Evolutionary conservation across 1,140 invertebrate species (phyloP), one percentile per base, ranked within the genome.

Genomic region (Panagrolaimus sp.): DNA sequence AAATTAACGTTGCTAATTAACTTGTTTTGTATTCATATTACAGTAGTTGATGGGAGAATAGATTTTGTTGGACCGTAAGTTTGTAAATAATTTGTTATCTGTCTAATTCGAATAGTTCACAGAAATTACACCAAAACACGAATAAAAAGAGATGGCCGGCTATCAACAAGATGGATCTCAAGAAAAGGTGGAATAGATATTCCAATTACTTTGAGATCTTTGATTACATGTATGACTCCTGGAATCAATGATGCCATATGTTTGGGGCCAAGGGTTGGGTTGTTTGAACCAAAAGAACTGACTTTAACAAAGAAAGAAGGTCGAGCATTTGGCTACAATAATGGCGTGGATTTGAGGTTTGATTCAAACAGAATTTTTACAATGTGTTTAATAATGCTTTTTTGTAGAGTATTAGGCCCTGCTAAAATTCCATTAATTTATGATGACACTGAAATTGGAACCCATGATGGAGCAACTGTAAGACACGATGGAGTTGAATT

Each of bases 311-410:
- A 63, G 62, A 63, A 63, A 16, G 38, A 63, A 16, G 62, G 62
- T 14, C 16, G 16, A 16, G 9, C 42, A 38, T 63, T 42, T 63
- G 38, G 62, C 14, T 63, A 63, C 16, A 63, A 43, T 31, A 63
- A 63, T 31, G 62, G 62, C 4, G 62, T 63, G 31, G 62, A 63
- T 63, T 27, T 63, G 16, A 63, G 62, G 62, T 63, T 23, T 8
- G 20, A 11, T n/a, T 57, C n/a, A 47, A 47, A 3, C 14, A 0
- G 0, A 57, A 14, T 57, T 57, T 57, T n/a, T 57, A 25, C 20
- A 48, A n/a, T n/a, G 14, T 23, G 9, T n/a, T 9, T 9, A n/a
- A n/a, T 9, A 31, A 4, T 2, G 9, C 2, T 7, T 13, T 61
- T 61, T 14, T 42, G 1, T 16, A 63, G 62, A 63, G 42, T 31